phyloP scores from a whole-genome alignment of 2,113 vertebrate species.

The Percopsis transmontana region DNA sequence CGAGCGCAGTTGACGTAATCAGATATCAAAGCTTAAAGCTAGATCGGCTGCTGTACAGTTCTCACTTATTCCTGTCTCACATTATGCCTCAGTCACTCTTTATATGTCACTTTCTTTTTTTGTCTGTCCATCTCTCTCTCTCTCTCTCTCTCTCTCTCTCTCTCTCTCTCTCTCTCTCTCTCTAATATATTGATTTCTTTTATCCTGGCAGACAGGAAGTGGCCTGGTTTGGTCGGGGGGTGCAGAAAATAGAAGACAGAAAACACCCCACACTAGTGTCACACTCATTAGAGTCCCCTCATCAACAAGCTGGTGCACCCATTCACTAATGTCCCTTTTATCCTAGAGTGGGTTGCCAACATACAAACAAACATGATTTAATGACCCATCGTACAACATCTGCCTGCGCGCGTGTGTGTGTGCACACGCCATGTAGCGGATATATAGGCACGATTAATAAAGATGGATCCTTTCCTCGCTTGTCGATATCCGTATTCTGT shows the following conservation, averaged over 20 bases:
- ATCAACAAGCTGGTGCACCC: slow-evolving; percentile 57
- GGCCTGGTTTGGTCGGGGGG: slow-evolving; percentile 60
- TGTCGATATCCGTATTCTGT: slow-evolving; percentile 21
- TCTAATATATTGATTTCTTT: background rate
- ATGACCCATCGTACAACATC: slow-evolving; percentile 69
- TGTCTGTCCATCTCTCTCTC: slow-evolving; percentile 4
- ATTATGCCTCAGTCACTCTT: too few species aligned
- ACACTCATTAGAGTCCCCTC: slow-evolving; percentile 56
- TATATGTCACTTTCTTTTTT: background rate
- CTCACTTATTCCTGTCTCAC: too few species aligned
- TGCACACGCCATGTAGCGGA: slow-evolving; percentile 20
- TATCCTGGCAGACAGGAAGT: slow-evolving; percentile 32
- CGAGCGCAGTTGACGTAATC: too few species aligned
- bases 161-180: slow-evolving; percentile 5
- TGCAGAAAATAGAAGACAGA: slow-evolving; percentile 57
- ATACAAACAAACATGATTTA: slow-evolving; percentile 63
- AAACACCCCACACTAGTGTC: slow-evolving; percentile 55
- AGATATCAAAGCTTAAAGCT: too few species aligned
- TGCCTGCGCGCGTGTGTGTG: slow-evolving; percentile 49
- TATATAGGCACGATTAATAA: slow-evolving; percentile 48
- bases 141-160: background rate
- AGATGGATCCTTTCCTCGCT: slow-evolving; percentile 47
- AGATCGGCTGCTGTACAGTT: too few species aligned
- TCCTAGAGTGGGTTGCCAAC: slow-evolving; percentile 46
- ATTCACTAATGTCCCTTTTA: slow-evolving; percentile 53